Conservation (phyloP, 2,113 vertebrate species). For the Elgaria multicarinata region DNA sequence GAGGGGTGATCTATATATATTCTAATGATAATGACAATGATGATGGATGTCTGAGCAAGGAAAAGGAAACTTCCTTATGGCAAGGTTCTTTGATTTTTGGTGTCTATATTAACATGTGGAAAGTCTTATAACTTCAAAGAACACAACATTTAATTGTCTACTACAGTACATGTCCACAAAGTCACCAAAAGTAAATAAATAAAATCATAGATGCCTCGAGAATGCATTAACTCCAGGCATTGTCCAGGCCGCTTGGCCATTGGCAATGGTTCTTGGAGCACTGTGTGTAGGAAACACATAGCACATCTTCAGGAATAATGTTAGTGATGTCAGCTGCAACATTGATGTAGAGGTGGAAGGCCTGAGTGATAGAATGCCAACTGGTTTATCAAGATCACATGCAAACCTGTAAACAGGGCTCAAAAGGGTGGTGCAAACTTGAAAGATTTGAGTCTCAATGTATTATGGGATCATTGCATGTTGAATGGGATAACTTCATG, state of each 20-base stretch:
- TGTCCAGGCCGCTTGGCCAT: neutral
- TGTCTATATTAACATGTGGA: conserved; percentile 52
- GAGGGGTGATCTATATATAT: too few relatives aligned
- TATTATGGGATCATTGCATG: conserved; percentile 10
- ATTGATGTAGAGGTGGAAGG: neutral
- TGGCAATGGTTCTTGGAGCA: neutral
- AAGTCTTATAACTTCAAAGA: conserved; percentile 52
- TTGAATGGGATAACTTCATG: conserved; percentile 3
- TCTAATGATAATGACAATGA: too few relatives aligned
- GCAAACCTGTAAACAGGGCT: neutral
- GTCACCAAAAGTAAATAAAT: neutral
- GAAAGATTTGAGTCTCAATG: conserved; percentile 37
- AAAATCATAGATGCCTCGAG: neutral
- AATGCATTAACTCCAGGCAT: neutral
- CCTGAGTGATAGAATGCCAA: neutral
- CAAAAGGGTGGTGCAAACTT: neutral
- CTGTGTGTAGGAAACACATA: neutral
- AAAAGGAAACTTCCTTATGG: neutral
- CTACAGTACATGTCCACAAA: neutral
- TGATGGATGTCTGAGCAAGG: neutral
- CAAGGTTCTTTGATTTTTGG: conserved; percentile 19
- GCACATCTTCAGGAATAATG: neutral
- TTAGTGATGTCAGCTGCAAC: neutral
- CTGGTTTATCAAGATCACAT: neutral
- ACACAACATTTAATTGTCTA: conserved; percentile 27